Evolutionary conservation across 2,888 invertebrate genomes (phyloP).

Genomic region (Notocelia uddmanniana): DNA sequence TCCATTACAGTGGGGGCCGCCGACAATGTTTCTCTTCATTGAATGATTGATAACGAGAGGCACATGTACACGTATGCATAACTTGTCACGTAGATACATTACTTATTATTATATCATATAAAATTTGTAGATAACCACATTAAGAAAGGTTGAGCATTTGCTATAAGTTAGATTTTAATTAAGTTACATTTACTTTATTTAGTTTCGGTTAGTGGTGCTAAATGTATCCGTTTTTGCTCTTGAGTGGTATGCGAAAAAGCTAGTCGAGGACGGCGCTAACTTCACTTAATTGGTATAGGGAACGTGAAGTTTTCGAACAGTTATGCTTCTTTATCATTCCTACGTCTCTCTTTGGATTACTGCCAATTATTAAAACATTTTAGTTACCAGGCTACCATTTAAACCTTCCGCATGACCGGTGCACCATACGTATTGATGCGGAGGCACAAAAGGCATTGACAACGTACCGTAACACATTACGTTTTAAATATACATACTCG

Average conservation of each 20-base stretch:
- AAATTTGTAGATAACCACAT: not conserved
- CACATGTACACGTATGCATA: conserved; percentile 19
- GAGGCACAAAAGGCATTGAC: conserved; percentile 8
- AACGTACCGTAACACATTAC: conserved; percentile 26
- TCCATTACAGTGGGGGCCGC: conserved; percentile 39
- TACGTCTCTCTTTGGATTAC: not conserved
- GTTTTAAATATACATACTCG: no score
- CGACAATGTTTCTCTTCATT: conserved; percentile 42
- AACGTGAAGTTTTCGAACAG: no score
- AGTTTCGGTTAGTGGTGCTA: no score
- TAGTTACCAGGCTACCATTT: not conserved
- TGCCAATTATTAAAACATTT: not conserved
- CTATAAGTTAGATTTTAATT: no score
- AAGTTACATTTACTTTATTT: no score
- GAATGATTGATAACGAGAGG: conserved; percentile 44
- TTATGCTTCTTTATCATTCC: no score
- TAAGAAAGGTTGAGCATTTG: no score
- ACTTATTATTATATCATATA: conserved; percentile 16
- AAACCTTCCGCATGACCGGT: conserved; percentile 25
- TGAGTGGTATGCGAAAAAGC: no score
- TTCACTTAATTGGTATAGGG: no score
- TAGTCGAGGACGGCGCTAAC: no score
- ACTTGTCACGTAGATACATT: conserved; percentile 26
- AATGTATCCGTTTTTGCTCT: no score
- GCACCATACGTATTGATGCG: conserved; percentile 13